Base-by-base conservation (phyloP, 2,888 invertebrate genomes). In the Harpalus rubripes region DNA sequence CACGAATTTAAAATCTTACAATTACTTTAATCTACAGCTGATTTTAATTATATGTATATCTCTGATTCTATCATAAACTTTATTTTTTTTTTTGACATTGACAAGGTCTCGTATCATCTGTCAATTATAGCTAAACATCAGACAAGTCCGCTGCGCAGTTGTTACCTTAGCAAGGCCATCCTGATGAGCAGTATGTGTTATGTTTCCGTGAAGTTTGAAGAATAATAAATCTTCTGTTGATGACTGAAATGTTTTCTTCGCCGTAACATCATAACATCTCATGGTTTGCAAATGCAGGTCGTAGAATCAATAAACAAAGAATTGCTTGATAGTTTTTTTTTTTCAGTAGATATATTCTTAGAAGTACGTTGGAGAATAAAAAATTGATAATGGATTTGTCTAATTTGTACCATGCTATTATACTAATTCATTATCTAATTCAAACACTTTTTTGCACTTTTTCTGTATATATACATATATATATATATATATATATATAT, bases 141-240 rank as follows among this genome's bases (percentile, higher is more conserved):
- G 68, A 74, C 44, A 32, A 68, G 26, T n/a, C n/a, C 10, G 15
- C 16, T 44, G 8, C 22, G 22, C 18, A 72, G 41, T 22, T 72
- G 72, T 22, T 74, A 74, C 44, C 72, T 74, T 74, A 16, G 44
- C 72, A 74, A 74, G 72, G 72, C 44, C 44, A 74, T 74, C 39
- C 16, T 44, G 44, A 74, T 44, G 44, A 18, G 16, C 41, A 74
- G 44, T 74, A 74, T 74, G 44, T 74, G 44, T 44, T 74, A 74
- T 74, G 44, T 44, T 74, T 74, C 72, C 44, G 18, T 18, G 72
- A 74, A 74, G 26, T 68, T 68, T 0, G 39, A 68, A 68, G 68
- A 68, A 68, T 68, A 68, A 68, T 68, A 68, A 68, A 68, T 68
- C 68, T 26, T 32, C 32, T 68, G 68, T 68, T 68, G 68, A 68